Base-by-base conservation (phyloP, 2,888 invertebrate species). In the Aquatica leii region DNA sequence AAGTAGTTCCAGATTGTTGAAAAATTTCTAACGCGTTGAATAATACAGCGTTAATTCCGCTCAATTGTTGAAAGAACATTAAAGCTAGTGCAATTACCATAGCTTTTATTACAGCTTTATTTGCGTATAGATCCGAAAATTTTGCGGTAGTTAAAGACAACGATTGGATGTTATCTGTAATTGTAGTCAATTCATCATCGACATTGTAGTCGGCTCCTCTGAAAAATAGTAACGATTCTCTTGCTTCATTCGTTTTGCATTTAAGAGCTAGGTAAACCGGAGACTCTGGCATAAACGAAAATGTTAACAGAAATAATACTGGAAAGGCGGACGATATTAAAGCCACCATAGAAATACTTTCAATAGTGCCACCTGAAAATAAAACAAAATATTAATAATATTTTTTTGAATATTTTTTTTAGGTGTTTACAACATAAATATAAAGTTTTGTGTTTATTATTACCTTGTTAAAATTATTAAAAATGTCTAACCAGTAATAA, bases 281-380 rank as follows among this genome's bases (percentile, higher is more conserved):
- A 0, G 90, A 89, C 78, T 93, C 92, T 0, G 92, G 92, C 62
- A 92, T 83, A 65, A 87, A 85, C n/a, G 86, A 83, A 75, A 87
- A 73, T 18, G 79, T 67, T n/a, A 83, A 41, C 12, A 84, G 72
- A 48, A 84, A 81, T 4, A 84, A 49, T 8, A 82, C 70, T 0
- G 85, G 82, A 2, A 83, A 73, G 0, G 80, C 59, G 2, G 82
- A 76, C 31, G 82, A 84, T 12, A 83, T 69, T 15, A 82, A 66
- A 1, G 86, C 84, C 49, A 86, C 75, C 34, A 75, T 74, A 37
- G 77, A 74, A 80, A 84, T 84, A 52, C 80, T 76, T 1, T 80
- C 72, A 24, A 78, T 75, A 37, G 83, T 73, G 9, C 85, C 74
- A 41, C 75, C 77, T 78, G 69, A 48, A 76, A 74, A 17, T 11